Evolutionary conservation across 2,888 invertebrate species (phyloP).

Genomic region (Acheta domesticus): DNA sequence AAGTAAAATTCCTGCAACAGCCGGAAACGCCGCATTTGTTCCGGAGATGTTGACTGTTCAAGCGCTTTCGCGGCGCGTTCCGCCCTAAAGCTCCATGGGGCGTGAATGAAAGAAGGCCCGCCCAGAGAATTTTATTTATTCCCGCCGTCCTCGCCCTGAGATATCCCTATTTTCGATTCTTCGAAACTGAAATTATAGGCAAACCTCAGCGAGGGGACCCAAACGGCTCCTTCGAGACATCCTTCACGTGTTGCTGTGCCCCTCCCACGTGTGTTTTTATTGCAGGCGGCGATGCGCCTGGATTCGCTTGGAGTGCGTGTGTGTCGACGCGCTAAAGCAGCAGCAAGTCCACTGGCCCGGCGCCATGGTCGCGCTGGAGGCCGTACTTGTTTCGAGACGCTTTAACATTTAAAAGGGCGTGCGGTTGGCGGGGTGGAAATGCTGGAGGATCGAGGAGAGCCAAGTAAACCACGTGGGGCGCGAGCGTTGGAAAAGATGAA

Average conservation of each 20-base stretch:
- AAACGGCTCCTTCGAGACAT: not conserved
- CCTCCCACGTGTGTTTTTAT: not conserved
- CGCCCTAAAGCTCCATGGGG: not conserved
- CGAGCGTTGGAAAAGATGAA: not conserved
- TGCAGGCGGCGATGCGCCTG: not conserved
- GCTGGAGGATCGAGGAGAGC: not conserved
- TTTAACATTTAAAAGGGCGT: not conserved
- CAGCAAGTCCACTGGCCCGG: not conserved
- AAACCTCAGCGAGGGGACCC: not conserved
- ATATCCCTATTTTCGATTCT: not conserved
- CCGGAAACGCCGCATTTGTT: not conserved
- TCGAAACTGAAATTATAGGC: not conserved
- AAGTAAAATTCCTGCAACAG: not conserved
- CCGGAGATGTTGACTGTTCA: not conserved
- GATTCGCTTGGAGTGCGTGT: not conserved
- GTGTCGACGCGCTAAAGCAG: not conserved
- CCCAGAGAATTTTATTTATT: not conserved
- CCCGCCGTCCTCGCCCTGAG: not conserved
- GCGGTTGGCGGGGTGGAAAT: not conserved
- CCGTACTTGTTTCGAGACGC: not conserved
- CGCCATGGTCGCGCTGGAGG: not conserved
- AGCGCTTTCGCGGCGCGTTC: not conserved
- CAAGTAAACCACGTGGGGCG: not conserved
- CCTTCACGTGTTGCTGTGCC: not conserved
- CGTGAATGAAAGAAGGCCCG: not conserved